A percentile compares a stretch with the other conserved stretches of the same genome.
These are phyloP conservation scores for Novumbra hubbsi DNA, from an alignment of 2,797 vertebrate genomes.

Conservation along the genomic window DNA sequence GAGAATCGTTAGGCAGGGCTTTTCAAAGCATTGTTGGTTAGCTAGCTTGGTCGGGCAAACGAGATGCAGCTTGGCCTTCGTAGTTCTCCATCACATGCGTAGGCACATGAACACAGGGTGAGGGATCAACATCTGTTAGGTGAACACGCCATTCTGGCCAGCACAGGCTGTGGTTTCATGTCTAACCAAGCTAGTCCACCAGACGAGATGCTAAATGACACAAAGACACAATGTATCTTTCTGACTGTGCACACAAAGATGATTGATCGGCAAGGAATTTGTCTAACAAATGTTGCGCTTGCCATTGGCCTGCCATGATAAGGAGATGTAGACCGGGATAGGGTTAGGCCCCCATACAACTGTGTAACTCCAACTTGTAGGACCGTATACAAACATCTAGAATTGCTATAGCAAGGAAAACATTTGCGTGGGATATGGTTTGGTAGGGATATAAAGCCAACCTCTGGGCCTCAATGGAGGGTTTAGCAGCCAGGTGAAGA, in stretches of 20 bases:
- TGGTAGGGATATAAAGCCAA: slow-evolving; percentile 67
- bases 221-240: neutral
- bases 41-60: slow-evolving; percentile 31
- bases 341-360: slow-evolving; percentile 45
- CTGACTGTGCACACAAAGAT: no score
- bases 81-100: slow-evolving; percentile 22
- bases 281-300: slow-evolving; percentile 17
- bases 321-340: neutral
- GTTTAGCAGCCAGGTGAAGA: slow-evolving; percentile 50
- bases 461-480: slow-evolving; percentile 63
- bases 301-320: neutral
- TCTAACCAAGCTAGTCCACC: slow-evolving; percentile 24
- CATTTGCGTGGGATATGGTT: slow-evolving; percentile 63
- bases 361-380: slow-evolving; percentile 47
- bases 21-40: slow-evolving; percentile 29
- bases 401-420: slow-evolving; percentile 51
- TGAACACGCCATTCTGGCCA: slow-evolving; percentile 39
- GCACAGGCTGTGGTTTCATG: slow-evolving; percentile 33
- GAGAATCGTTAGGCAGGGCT: slow-evolving; percentile 52
- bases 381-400: slow-evolving; percentile 40
- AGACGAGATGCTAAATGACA: slow-evolving; percentile 11
- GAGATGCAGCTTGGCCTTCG: slow-evolving; percentile 52
- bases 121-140: slow-evolving; percentile 55
- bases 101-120: slow-evolving; percentile 32
- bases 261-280: neutral